Evolutionary conservation across 2,888 invertebrate genomes (phyloP), one percentile per base, ranked within the genome.

Genomic region (Eupithecia exiguata): DNA sequence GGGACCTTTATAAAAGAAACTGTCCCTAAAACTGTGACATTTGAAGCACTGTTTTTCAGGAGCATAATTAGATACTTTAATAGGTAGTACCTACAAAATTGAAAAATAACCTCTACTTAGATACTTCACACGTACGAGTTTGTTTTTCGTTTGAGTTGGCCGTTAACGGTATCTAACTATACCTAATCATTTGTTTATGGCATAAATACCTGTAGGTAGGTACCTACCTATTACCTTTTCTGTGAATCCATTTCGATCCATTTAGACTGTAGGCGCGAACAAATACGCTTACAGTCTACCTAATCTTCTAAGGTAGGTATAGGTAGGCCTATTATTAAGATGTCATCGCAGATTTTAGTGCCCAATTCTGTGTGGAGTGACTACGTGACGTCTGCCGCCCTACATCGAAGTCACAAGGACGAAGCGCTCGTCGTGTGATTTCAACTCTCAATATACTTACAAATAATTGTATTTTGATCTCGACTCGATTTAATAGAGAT

Each of bases 351-450:
- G 63, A 30, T 72, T 69, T 71, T 62, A 72, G 49, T 69, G 62
- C 40, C 67, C 61, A 69, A 71, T 72, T 71, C 69, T 68, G 35
- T 53, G 46, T 18, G 30, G 36, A 25, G 36, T 38, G 36, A 38
- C 21, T 66, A 74, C 71, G 74, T 74, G 74, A 74, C 53, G 74
- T 74, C 70, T 74, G 68, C 53, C 74, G 68, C 58, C 74, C 63
- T 70, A 74, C 63, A 63, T 70, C 63, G 49, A 74, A 61, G 70
- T 25, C 63, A 46, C 49, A 74, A 74, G 67, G 70, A 49, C 70
- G 49, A 70, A 67, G 25, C 66, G 21, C 35, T 68, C 25, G 46
- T 16, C 25, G 36, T 35, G 40, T 68, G 46, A 68, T 61, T 71
- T 21, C 68, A 71, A 38, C n/a, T 43, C 70, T 68, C 67, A 16